A percentile compares a stretch with the other conserved stretches of the same genome.
Conservation (phyloP, 2,888 invertebrate genomes). For the Gymnosoma rotundatum region DNA sequence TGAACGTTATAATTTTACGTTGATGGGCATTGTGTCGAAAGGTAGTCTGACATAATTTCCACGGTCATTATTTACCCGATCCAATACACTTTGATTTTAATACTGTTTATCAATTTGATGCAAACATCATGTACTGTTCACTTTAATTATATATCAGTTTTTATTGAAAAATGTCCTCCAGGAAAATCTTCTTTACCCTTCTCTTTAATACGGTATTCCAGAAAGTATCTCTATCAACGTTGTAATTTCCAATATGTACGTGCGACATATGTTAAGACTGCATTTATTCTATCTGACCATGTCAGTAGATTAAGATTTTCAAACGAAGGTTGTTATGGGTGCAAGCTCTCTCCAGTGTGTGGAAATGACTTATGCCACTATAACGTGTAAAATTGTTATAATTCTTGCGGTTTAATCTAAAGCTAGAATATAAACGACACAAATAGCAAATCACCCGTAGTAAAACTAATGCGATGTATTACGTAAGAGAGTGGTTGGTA, state of each 20-base stretch:
- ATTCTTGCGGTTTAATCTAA: slow-evolving; percentile 77
- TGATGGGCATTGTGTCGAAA: too few relatives aligned
- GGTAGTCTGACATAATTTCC: too few relatives aligned
- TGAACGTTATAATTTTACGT: too few relatives aligned
- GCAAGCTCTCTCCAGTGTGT: slow-evolving; percentile 37
- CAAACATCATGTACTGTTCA: too few relatives aligned
- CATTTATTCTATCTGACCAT: slow-evolving; percentile 63
- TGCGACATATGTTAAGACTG: slow-evolving; percentile 78
- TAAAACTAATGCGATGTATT: slow-evolving; percentile 9
- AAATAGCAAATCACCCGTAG: slow-evolving; percentile 31
- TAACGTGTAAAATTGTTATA: slow-evolving; percentile 81
- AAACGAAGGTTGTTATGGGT: slow-evolving; percentile 61
- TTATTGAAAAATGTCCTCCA: too few relatives aligned
- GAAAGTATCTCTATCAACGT: not conserved
- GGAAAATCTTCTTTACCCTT: too few relatives aligned
- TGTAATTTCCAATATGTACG: slow-evolving; percentile 56
- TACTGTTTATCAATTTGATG: too few relatives aligned
- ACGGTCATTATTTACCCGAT: too few relatives aligned
- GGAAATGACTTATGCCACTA: slow-evolving; percentile 79
- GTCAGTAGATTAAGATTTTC: slow-evolving; percentile 53
- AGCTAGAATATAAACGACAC: slow-evolving; percentile 32
- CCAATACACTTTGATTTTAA: too few relatives aligned
- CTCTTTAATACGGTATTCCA: too few relatives aligned
- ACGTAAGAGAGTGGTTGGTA: slow-evolving; percentile 59
- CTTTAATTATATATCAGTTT: too few relatives aligned